Conservation (phyloP, 2,113 vertebrate genomes). For the Notarius quadriscutis region DNA sequence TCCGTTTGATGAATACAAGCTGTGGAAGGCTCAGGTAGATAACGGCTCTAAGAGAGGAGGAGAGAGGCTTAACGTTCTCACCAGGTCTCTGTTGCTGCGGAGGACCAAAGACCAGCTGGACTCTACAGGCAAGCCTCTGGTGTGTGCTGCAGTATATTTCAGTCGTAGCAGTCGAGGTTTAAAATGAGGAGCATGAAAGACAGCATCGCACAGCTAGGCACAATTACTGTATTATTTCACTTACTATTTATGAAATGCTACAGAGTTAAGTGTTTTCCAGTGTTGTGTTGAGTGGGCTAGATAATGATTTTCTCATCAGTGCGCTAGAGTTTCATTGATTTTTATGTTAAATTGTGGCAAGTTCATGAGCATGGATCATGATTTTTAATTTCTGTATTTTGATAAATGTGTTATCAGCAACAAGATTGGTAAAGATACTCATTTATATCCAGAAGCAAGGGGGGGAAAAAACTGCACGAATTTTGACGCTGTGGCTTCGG, state of each 20-base stretch:
- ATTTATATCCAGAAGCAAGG: neutral
- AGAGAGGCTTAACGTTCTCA: conserved; percentile 89
- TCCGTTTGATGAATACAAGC: conserved; percentile 90
- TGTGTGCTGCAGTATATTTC: conserved; percentile 55
- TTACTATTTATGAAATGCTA: too few relatives aligned
- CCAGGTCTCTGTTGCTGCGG: conserved; percentile 83
- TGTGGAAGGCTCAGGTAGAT: conserved; percentile 95
- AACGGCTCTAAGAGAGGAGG: conserved; percentile 85
- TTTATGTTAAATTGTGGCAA: neutral
- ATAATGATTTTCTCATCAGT: neutral
- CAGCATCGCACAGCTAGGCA: neutral
- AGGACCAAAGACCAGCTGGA: conserved; percentile 88
- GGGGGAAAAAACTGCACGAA: neutral
- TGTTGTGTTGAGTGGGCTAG: neutral
- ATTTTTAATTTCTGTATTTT: neutral
- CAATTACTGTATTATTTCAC: neutral
- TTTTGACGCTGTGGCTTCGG: neutral
- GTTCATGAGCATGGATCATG: too few relatives aligned
- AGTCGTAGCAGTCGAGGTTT: neutral
- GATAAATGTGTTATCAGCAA: neutral
- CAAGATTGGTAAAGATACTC: neutral
- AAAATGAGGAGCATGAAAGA: neutral
- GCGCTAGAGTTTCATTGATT: neutral
- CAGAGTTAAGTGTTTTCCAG: too few relatives aligned
- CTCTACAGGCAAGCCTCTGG: conserved; percentile 85